Conservation (phyloP, 2,797 vertebrate genomes). For the Periophthalmus magnuspinnatus region DNA sequence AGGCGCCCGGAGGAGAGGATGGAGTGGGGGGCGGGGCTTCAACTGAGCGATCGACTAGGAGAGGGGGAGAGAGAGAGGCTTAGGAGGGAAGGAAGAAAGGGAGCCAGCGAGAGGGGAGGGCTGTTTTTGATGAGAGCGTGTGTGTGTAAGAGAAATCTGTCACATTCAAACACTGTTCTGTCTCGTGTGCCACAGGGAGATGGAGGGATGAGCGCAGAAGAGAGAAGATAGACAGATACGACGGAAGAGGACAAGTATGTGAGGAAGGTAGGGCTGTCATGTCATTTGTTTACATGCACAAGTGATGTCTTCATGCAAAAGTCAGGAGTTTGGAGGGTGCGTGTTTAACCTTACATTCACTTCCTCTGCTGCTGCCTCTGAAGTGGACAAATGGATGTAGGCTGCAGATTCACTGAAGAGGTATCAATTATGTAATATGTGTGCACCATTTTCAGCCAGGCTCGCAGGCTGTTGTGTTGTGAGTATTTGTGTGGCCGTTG, state of each 20-base stretch:
- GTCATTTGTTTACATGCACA: slow-evolving; percentile 11
- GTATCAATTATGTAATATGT: slow-evolving; percentile 74
- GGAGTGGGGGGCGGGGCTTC: slow-evolving; percentile 69
- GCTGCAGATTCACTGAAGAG: slow-evolving; percentile 38
- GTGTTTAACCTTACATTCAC: slow-evolving; percentile 31
- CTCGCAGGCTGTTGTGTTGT: slow-evolving; percentile 17
- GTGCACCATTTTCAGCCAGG: slow-evolving; percentile 58
- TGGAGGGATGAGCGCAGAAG: slow-evolving; percentile 49
- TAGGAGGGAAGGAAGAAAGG: slow-evolving; percentile 51
- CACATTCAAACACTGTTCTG: slow-evolving; percentile 77
- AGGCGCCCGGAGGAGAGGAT: slow-evolving; percentile 77
- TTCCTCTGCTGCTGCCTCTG: slow-evolving; percentile 24
- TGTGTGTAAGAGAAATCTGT: slow-evolving; percentile 75
- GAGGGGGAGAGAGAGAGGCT: slow-evolving; percentile 46
- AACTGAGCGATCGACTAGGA: slow-evolving; percentile 40
- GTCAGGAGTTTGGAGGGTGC: slow-evolving; percentile 44
- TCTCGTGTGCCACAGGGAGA: slow-evolving; percentile 38
- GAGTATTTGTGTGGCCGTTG: slow-evolving; percentile 62
- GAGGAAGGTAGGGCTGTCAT: slow-evolving; percentile 75
- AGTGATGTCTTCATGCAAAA: slow-evolving; percentile 30
- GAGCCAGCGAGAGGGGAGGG: slow-evolving; percentile 48
- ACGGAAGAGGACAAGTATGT: slow-evolving; percentile 66
- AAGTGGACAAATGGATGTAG: slow-evolving; percentile 61
- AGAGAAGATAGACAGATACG: slow-evolving; percentile 48
- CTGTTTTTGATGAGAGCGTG: slow-evolving; percentile 66